Conservation (phyloP, 2,113 vertebrate genomes). For the Gambusia affinis region DNA sequence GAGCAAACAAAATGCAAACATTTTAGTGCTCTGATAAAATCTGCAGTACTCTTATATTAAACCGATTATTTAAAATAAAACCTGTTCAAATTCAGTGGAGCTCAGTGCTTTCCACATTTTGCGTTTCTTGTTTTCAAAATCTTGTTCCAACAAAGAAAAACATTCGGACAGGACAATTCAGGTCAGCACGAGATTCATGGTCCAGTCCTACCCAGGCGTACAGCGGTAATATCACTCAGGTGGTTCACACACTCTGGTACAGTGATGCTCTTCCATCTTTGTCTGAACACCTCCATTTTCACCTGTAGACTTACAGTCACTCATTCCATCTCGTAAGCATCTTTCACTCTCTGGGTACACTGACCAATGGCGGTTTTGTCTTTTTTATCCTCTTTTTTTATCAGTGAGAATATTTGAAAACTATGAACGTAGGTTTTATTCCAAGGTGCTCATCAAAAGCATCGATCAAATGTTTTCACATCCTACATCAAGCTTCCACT, state of each 20-base stretch:
- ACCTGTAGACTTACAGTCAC: not conserved
- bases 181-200: not conserved
- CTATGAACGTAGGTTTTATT: not conserved
- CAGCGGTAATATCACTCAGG: too few species aligned
- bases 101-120: not conserved
- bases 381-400: too few species aligned
- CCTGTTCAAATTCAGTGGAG: not conserved
- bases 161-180: not conserved
- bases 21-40: conserved; percentile 31
- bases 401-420: not conserved
- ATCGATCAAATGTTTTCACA: not conserved
- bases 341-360: not conserved
- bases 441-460: not conserved
- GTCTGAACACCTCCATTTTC: not conserved
- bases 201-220: not conserved
- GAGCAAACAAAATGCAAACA: conserved; percentile 33
- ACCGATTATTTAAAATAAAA: not conserved
- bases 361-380: too few species aligned
- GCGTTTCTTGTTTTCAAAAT: not conserved
- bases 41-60: not conserved
- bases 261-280: not conserved
- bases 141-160: not conserved
- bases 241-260: not conserved
- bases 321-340: not conserved
- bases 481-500: not conserved